Percentiles rank a stretch among this genome's conserved stretches.
Evolutionary conservation across 2,888 invertebrate species (phyloP).

Genomic region (Trichacis sp.): DNA sequence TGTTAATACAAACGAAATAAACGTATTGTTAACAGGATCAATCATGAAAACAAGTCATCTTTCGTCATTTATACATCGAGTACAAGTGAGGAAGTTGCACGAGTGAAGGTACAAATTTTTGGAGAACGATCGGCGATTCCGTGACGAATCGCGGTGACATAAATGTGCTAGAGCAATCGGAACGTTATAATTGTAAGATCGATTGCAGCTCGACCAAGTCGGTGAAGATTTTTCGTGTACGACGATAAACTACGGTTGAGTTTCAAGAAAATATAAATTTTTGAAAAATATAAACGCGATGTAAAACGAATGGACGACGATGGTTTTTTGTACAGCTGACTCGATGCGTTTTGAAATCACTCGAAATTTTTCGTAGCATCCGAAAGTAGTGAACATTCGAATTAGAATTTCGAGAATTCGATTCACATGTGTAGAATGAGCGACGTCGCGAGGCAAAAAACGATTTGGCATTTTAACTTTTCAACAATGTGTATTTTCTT

Average conservation of each 20-base stretch:
- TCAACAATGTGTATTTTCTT: constrained; percentile 40
- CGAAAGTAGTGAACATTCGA: too few species aligned
- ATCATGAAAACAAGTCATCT: constrained; percentile 11
- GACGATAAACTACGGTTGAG: constrained; percentile 32
- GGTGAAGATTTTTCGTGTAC: constrained; percentile 28
- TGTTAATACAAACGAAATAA: constrained; percentile 31
- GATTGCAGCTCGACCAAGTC: constrained; percentile 38
- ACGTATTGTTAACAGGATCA: constrained; percentile 21
- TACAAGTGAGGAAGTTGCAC: not conserved
- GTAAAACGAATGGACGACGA: not conserved
- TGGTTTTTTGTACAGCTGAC: too few species aligned
- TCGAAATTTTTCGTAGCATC: too few species aligned
- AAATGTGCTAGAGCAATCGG: constrained; percentile 41
- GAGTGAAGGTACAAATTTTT: constrained; percentile 11
- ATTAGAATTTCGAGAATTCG: too few species aligned
- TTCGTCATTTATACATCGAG: constrained; percentile 19
- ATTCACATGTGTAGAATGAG: too few species aligned
- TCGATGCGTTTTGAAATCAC: too few species aligned
- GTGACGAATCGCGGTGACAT: constrained; percentile 40
- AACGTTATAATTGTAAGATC: constrained; percentile 32
- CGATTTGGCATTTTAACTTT: constrained; percentile 38
- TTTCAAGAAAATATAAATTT: constrained; percentile 39
- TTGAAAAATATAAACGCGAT: constrained; percentile 41
- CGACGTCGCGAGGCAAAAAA: constrained; percentile 10
- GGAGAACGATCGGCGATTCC: constrained; percentile 17